Evolutionary conservation across 1,140 invertebrate species (phyloP).

Genomic region (Oryctes rhinoceros): DNA sequence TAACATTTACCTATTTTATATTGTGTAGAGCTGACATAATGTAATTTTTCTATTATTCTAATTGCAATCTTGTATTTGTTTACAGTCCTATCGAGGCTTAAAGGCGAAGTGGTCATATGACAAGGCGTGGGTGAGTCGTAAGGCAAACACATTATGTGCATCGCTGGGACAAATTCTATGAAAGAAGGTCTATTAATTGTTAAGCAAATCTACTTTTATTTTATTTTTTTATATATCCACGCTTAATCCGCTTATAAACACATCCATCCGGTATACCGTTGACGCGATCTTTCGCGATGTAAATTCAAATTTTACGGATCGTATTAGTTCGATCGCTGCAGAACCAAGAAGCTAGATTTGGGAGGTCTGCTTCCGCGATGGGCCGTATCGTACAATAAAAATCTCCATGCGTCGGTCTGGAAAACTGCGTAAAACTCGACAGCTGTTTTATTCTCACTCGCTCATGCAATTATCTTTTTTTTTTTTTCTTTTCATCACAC

Average conservation of each 20-base stretch:
- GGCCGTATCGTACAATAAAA: neutral
- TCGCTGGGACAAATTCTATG: constrained; percentile 18
- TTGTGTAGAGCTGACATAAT: neutral
- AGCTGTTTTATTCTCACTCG: constrained; percentile 24
- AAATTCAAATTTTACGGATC: neutral
- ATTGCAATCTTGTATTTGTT: neutral
- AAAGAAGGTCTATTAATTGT: neutral
- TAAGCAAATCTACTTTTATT: neutral
- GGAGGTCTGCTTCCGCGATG: constrained; percentile 31
- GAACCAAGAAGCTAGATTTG: constrained; percentile 26
- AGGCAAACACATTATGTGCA: neutral
- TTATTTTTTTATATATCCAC: neutral
- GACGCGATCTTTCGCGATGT: constrained; percentile 4
- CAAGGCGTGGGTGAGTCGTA: constrained; percentile 29
- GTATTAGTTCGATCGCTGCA: neutral
- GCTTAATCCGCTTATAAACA: neutral
- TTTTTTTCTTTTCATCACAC: neutral
- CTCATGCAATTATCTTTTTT: neutral
- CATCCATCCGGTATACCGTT: neutral
- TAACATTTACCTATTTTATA: neutral
- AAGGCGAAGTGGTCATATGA: constrained; percentile 34
- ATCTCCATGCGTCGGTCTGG: neutral
- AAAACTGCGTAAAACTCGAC: constrained; percentile 1
- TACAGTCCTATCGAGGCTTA: constrained; percentile 23
- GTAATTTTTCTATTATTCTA: neutral